Evolutionary conservation across 2,888 invertebrate genomes (phyloP), one percentile per base, ranked within the genome.

Genomic region (Drosophila falleni): DNA sequence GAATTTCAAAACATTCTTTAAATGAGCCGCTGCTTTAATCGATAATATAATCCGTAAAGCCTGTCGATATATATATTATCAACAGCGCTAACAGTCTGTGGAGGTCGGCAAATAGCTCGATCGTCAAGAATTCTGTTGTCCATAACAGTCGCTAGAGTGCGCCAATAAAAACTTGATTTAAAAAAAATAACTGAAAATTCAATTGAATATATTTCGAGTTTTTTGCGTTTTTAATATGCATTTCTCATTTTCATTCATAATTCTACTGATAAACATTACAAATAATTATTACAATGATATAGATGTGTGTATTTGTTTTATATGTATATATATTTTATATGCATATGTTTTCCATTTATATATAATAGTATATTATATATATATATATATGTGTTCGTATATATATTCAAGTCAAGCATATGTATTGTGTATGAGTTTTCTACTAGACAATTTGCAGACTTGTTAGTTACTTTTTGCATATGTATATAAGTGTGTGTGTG

Each of bases 221-320:
- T 47, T 47, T 35, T 49, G 26, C 33, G 16, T 58, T 71, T 74
- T 78, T 75, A 77, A 70, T 77, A 74, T 60, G 72, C 54, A 61
- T 70, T 78, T 69, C 73, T 67, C 71, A 50, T 69, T 47, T 66
- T 61, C 47, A 54, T 71, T 87, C 71, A 77, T 79, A 80, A 71
- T 77, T 67, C 83, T 83, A 83, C 87, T 87, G 87, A 83, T 81
- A 83, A 87, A 87, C 82, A 87, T 83, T 83, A 83, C 83, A 83
- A 83, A 83, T 83, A 79, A 83, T 87, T 87, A 85, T 87, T 79
- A 84, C 86, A 87, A 75, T 87, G 86, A 87, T 84, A 87, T 84
- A 87, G 70, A 71, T 73, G 67, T 73, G 63, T 54, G 44, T 69
- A 55, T 60, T 55, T 59, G 63, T 61, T 80, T 71, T 82, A 71